Evolutionary conservation across 1,140 invertebrate genomes (phyloP), one percentile per base, ranked within the genome.

Genomic region (Aphidius gifuensis): DNA sequence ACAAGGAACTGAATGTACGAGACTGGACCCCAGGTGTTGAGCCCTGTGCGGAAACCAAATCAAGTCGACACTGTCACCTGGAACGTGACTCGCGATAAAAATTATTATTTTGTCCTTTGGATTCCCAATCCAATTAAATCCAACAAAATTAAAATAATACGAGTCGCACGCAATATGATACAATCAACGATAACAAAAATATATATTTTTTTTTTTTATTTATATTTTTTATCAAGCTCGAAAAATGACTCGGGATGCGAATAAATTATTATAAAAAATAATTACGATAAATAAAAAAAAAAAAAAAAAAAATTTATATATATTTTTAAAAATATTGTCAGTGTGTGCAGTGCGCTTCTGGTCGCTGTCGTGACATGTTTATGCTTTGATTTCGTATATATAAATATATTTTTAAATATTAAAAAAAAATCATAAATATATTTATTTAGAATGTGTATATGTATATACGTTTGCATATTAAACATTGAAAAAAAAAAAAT

Each of bases 41-140:
- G 80, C 80, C 80, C 80, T 81, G 80, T 81, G 80, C 79, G 79
- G 79, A 75, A 81, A 81, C 79, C 79, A 80, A 81, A 81, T 81
- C 79, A 81, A 81, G 72, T 79, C 76, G 77, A 79, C 77, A 80
- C 79, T 80, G 78, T 81, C 79, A 81, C 79, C 78, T 81, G 76
- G 79, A 73, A 81, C 79, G 78, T 81, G 78, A 81, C 78, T 77
- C 77, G 75, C 75, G 76, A 68, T 57, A 58, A 66, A 55, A 55
- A 42, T 42, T 9, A 49, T 59, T 32, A 42, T 4, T 49, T 7
- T 49, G 60, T 57, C 64, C 50, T 61, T 42, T 55, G n/a, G 47
- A 54, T 39, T 50, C 63, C 48, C 43, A 43, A 58, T 46, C 21
- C 62, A 16, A 50, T 55, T 23, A 59, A 55, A 42, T 55, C 40